These are phyloP conservation scores for Listronotus oregonensis DNA, from an alignment of 1,140 invertebrate species.

Conservation along the genomic window DNA sequence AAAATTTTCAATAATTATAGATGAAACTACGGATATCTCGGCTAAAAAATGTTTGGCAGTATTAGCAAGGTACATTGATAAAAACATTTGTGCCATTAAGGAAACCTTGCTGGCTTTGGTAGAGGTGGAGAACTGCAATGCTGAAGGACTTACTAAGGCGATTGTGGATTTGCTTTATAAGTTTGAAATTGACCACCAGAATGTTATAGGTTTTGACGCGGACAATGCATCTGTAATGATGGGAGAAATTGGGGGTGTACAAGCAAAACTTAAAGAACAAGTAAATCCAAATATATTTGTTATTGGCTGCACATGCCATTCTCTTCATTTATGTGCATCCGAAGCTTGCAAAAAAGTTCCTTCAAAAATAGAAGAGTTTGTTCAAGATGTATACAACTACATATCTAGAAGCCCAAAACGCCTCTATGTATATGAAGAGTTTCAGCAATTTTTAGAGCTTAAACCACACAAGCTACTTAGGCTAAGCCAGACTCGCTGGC, in stretches of 20 bases:
- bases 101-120: conserved; percentile 15
- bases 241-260: too few relatives aligned
- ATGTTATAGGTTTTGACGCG: conserved; percentile 23
- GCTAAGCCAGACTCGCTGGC: too few relatives aligned
- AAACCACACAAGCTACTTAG: too few relatives aligned
- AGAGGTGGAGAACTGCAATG: conserved; percentile 16
- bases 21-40: conserved; percentile 30
- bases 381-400: too few relatives aligned
- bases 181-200: conserved; percentile 9
- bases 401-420: too few relatives aligned
- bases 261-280: conserved; percentile 16
- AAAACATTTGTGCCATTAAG: background rate
- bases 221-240: conserved; percentile 24
- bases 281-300: conserved; percentile 21
- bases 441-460: too few relatives aligned
- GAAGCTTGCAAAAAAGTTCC: too few relatives aligned
- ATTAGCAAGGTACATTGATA: conserved; percentile 10
- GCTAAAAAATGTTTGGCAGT: conserved; percentile 26
- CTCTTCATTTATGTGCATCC: conserved; percentile 22
- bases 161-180: conserved; percentile 13
- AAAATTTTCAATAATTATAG: too few relatives aligned
- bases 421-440: too few relatives aligned
- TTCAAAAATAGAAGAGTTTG: too few relatives aligned
- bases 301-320: conserved; percentile 23
- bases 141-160: conserved; percentile 3